Conservation (phyloP, 2,797 vertebrate species). For the Falco peregrinus region DNA sequence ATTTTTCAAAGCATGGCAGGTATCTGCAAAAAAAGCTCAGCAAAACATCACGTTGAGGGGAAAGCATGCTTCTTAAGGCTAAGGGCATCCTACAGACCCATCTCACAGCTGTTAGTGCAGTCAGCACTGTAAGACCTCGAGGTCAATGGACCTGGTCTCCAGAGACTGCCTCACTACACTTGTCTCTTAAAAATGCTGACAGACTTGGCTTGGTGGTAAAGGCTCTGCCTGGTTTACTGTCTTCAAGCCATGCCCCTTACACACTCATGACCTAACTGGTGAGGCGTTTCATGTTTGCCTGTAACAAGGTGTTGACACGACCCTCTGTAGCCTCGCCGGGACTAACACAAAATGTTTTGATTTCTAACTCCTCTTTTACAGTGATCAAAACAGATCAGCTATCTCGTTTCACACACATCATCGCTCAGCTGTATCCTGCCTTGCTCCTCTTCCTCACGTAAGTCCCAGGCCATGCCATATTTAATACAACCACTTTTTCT, state of each 20-base stretch:
- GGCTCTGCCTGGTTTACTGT: background rate
- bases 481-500: background rate
- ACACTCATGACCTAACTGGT: background rate
- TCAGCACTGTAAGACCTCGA: background rate
- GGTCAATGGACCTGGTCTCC: background rate
- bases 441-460: background rate
- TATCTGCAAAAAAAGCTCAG: background rate
- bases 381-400: background rate
- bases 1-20: background rate
- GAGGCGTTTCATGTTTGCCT: background rate
- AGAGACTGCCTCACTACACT: background rate
- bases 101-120: background rate
- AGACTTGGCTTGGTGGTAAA: background rate
- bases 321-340: background rate
- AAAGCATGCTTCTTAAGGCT: background rate
- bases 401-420: background rate
- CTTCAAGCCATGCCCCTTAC: background rate
- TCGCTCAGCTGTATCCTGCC: background rate
- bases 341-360: background rate
- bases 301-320: background rate
- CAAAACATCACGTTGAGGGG: background rate
- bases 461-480: background rate
- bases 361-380: background rate
- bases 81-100: background rate
- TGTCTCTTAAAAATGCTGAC: slow-evolving; percentile 1